Conservation (phyloP, 2,113 vertebrate genomes). For the Anguilla japonica region DNA sequence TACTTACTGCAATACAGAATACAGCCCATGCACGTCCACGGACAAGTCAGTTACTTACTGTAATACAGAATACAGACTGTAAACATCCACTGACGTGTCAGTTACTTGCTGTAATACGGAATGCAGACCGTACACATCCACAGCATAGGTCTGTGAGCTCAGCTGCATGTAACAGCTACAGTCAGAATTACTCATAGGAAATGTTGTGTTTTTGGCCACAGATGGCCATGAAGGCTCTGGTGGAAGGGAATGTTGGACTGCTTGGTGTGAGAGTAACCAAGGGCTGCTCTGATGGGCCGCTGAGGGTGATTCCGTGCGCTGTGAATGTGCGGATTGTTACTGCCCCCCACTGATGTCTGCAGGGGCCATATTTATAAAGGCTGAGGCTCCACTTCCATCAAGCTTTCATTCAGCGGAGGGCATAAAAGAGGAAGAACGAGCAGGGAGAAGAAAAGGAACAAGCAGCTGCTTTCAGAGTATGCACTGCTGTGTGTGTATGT, state of each 20-base stretch:
- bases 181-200: too few species aligned
- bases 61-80: too few species aligned
- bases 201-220: neutral
- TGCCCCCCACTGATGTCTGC: constrained; percentile 31
- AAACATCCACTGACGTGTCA: too few species aligned
- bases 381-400: constrained; percentile 54
- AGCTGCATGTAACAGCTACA: too few species aligned
- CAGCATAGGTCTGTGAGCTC: too few species aligned
- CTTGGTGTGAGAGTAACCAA: neutral
- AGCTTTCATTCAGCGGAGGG: constrained; percentile 60
- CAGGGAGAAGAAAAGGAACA: constrained; percentile 30
- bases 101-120: too few species aligned
- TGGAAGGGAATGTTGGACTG: neutral
- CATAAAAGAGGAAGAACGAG: constrained; percentile 55
- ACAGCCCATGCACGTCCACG: too few species aligned
- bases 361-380: constrained; percentile 68
- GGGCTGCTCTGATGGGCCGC: neutral
- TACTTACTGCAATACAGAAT: too few species aligned
- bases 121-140: too few species aligned
- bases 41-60: too few species aligned
- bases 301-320: constrained; percentile 41
- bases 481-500: neutral
- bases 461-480: constrained; percentile 31
- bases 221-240: neutral
- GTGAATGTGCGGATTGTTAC: constrained; percentile 49